phyloP scores from a whole-genome alignment of 2,113 vertebrate species.

The Poecilia latipinna region DNA sequence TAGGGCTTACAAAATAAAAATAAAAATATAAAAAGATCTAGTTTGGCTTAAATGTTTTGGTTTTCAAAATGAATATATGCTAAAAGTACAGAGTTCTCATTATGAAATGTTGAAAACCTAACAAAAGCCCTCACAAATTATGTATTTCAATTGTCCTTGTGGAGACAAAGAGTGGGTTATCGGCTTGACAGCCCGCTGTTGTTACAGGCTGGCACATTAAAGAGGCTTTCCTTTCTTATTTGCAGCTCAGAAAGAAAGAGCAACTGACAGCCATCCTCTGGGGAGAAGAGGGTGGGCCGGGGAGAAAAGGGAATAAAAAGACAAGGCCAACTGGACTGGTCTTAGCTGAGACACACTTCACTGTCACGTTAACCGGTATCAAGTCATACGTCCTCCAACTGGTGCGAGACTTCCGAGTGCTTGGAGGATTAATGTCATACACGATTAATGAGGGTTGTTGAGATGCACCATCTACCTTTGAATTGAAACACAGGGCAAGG shows the following conservation, averaged over 20 bases:
- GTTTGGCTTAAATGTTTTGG: slow-evolving; percentile 3
- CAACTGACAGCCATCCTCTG: slow-evolving; percentile 56
- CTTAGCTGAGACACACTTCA: slow-evolving; percentile 34
- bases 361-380: slow-evolving; percentile 61
- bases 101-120: slow-evolving; percentile 18
- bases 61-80: slow-evolving; percentile 24
- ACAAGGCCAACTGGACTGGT: slow-evolving; percentile 54
- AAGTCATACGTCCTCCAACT: slow-evolving; percentile 45
- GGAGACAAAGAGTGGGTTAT: slow-evolving; percentile 49
- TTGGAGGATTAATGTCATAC: slow-evolving; percentile 48
- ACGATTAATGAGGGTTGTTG: slow-evolving; percentile 62
- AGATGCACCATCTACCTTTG: slow-evolving; percentile 35
- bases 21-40: not conserved
- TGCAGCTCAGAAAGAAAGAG: slow-evolving; percentile 59
- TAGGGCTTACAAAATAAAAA: not conserved
- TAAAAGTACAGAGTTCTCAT: slow-evolving; percentile 26
- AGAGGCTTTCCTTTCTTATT: slow-evolving; percentile 59
- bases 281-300: slow-evolving; percentile 38
- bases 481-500: not conserved
- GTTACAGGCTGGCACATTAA: slow-evolving; percentile 61
- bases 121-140: slow-evolving; percentile 31
- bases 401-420: slow-evolving; percentile 41
- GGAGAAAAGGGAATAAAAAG: slow-evolving; percentile 25
- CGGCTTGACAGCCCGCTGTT: slow-evolving; percentile 46
- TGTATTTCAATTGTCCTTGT: slow-evolving; percentile 34